A percentile compares a stretch with the other conserved stretches of the same genome.
Evolutionary conservation across 2,113 vertebrate species (phyloP).

Genomic region (Climacteris rufus): DNA sequence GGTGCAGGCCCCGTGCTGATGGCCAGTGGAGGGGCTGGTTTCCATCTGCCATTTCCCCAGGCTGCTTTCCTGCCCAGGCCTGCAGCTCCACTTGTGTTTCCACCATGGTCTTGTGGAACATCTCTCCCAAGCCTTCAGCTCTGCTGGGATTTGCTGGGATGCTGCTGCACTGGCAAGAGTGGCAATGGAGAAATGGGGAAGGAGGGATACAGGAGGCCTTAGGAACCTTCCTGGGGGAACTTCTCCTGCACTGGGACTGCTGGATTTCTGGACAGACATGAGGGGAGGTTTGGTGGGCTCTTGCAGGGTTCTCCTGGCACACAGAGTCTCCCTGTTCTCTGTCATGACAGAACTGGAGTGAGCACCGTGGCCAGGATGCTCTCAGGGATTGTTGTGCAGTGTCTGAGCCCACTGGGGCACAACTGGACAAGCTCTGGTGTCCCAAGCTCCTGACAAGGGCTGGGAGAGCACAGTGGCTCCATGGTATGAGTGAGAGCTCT

Average conservation of each 20-base stretch:
- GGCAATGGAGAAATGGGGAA: background rate
- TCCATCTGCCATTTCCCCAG: background rate
- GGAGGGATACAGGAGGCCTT: background rate
- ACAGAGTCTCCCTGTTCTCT: background rate
- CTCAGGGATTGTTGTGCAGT: background rate
- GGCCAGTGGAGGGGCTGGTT: background rate
- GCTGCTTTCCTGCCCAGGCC: background rate
- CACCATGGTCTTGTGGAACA: background rate
- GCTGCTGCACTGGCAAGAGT: background rate
- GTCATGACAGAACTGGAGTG: background rate
- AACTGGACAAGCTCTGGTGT: background rate
- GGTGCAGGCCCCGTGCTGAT: background rate
- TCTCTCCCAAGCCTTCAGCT: background rate
- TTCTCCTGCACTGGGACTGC: background rate
- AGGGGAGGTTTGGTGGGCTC: background rate
- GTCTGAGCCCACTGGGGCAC: background rate
- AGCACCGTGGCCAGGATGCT: background rate
- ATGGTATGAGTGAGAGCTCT: background rate
- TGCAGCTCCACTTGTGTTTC: background rate
- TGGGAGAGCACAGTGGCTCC: background rate
- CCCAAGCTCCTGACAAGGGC: background rate
- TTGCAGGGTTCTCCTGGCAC: background rate
- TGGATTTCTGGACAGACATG: background rate
- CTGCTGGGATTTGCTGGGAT: rapidly evolving
- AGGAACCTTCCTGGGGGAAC: background rate